phyloP scores from a whole-genome alignment of 1,140 invertebrate genomes.

The Ceratina japonica region DNA sequence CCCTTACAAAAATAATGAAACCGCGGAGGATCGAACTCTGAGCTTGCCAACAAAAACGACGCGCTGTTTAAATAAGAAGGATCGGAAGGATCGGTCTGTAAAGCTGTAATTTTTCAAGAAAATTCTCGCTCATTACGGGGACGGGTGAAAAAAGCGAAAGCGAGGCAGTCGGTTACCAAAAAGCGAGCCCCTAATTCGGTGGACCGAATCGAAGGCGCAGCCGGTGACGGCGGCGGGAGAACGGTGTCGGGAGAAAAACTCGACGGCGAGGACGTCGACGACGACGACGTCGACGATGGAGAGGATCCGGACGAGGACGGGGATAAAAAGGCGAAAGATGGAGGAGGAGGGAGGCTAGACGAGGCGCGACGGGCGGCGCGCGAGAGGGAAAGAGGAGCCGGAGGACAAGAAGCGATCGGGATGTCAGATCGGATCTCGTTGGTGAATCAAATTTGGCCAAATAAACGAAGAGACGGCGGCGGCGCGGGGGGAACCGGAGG shows the following conservation, averaged over 20 bases:
- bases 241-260: conserved; percentile 63
- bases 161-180: conserved; percentile 60
- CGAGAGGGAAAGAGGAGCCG: conserved; percentile 36
- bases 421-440: conserved; percentile 74
- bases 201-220: conserved; percentile 46
- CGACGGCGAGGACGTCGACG: conserved; percentile 48
- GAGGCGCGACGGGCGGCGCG: background rate
- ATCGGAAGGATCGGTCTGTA: no score
- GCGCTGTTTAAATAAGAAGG: no score
- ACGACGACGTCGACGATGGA: conserved; percentile 13
- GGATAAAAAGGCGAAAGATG: conserved; percentile 31
- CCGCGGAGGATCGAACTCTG: no score
- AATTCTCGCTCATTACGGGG: conserved; percentile 51
- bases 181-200: conserved; percentile 62
- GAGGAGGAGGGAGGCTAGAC: conserved; percentile 19
- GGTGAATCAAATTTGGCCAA: conserved; percentile 75
- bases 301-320: conserved; percentile 35
- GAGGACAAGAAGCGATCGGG: conserved; percentile 72
- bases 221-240: conserved; percentile 38
- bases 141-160: conserved; percentile 25
- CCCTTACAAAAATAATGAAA: background rate
- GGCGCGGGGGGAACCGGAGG: conserved; percentile 4
- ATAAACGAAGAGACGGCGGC: conserved; percentile 67
- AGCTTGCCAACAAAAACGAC: no score
- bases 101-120: conserved; percentile 9